phyloP scores from a whole-genome alignment of 1,140 invertebrate species.

The Nephila pilipes region DNA sequence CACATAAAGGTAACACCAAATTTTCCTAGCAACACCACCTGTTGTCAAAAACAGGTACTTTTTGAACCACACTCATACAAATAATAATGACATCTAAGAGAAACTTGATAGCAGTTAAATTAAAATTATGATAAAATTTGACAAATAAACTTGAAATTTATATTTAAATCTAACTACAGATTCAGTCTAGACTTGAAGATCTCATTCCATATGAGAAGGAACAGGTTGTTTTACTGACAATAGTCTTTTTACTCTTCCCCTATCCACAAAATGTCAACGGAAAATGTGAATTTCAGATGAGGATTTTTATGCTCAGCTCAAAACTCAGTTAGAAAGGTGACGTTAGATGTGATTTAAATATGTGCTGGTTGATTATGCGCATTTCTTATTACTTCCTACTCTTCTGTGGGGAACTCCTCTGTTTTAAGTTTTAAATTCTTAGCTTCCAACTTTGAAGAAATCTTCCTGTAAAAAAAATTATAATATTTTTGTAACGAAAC shows the following conservation, averaged over 20 bases:
- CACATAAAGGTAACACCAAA: no score
- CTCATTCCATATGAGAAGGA: neutral
- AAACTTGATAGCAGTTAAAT: neutral
- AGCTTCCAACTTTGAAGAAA: neutral
- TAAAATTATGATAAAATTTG: neutral
- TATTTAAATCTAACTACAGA: neutral
- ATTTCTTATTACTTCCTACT: neutral
- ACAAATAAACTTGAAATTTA: neutral
- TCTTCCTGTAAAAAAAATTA: neutral
- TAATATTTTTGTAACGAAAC: no score
- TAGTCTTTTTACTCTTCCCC: neutral
- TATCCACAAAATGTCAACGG: neutral
- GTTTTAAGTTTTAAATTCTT: neutral
- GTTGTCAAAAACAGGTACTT: no score
- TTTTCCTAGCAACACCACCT: no score
- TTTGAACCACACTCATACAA: no score
- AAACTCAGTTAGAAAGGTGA: neutral
- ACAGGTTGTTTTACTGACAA: neutral
- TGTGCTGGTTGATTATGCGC: neutral
- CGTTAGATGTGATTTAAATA: conserved; percentile 5
- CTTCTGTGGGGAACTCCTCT: neutral
- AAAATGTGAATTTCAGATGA: conserved; percentile 32
- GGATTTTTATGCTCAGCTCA: neutral
- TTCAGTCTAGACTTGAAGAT: neutral
- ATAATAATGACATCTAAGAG: no score